A percentile compares a stretch with the other conserved stretches of the same genome.
Conservation (phyloP, 2,113 vertebrate genomes). For the Pseudonaja textilis region DNA sequence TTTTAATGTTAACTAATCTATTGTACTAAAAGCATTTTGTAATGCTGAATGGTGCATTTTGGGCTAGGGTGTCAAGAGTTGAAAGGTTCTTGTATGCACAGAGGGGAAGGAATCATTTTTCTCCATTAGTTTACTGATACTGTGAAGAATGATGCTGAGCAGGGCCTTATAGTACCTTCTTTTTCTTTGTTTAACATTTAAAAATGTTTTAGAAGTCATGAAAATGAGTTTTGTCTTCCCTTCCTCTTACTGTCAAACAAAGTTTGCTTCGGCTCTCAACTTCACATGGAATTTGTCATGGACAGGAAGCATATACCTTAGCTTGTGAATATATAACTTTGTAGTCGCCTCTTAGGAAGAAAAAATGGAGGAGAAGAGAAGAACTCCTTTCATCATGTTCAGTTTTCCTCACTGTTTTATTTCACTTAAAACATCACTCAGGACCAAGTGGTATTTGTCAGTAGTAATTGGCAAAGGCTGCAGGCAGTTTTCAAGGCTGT, state of each 20-base stretch:
- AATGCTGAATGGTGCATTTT: not conserved
- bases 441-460: constrained; percentile 75
- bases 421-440: constrained; percentile 70
- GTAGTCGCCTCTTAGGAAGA: constrained; percentile 65
- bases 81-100: not conserved
- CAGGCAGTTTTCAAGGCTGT: constrained; percentile 67
- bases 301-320: constrained; percentile 61
- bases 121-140: constrained; percentile 32
- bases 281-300: constrained; percentile 55
- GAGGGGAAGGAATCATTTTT: not conserved
- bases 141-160: constrained; percentile 38
- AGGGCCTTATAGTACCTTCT: constrained; percentile 17
- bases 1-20: not conserved
- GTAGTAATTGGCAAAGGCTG: constrained; percentile 64
- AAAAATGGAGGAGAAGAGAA: constrained; percentile 54
- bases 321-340: constrained; percentile 57
- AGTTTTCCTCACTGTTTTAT: constrained; percentile 65
- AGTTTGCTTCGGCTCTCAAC: constrained; percentile 51
- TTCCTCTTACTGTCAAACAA: constrained; percentile 61
- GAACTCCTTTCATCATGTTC: constrained; percentile 72
- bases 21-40: constrained; percentile 11
- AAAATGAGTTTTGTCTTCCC: constrained; percentile 62
- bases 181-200: constrained; percentile 58
- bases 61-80: not conserved
- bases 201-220: constrained; percentile 55